These are phyloP conservation scores for Conomelus anceps DNA, from an alignment of 2,888 invertebrate genomes.

Conservation along the genomic window DNA sequence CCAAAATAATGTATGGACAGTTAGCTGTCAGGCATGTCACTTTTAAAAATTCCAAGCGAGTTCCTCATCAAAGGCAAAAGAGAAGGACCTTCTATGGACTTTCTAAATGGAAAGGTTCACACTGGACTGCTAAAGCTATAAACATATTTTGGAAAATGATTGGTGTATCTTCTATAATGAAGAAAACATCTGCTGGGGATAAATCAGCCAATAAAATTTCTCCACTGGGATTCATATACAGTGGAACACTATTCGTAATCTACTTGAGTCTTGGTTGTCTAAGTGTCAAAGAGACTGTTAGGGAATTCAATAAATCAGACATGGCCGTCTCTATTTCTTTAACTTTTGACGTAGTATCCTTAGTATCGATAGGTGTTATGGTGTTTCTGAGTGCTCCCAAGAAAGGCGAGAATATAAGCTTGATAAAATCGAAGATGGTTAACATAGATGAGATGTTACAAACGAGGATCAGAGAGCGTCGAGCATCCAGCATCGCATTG, in stretches of 20 bases:
- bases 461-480: background rate
- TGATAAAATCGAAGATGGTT: background rate
- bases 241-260: background rate
- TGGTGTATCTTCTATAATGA: background rate
- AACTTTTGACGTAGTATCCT: background rate
- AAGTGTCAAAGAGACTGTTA: background rate
- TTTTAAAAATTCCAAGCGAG: background rate
- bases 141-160: background rate
- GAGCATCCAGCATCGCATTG: background rate
- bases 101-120: background rate
- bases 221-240: background rate
- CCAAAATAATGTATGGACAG: background rate
- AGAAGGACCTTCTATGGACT: background rate
- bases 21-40: background rate
- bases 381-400: background rate
- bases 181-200: background rate
- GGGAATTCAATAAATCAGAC: background rate
- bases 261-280: background rate
- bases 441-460: background rate
- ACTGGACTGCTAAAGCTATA: background rate
- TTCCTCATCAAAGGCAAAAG: background rate
- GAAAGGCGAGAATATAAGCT: background rate
- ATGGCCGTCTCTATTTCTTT: background rate
- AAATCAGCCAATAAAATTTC: background rate
- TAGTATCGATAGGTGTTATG: background rate